Percentiles rank a stretch among this genome's conserved stretches.
Conservation (phyloP, 53 echinoderm and acorn worm genomes). For the Stichopus horrens region DNA sequence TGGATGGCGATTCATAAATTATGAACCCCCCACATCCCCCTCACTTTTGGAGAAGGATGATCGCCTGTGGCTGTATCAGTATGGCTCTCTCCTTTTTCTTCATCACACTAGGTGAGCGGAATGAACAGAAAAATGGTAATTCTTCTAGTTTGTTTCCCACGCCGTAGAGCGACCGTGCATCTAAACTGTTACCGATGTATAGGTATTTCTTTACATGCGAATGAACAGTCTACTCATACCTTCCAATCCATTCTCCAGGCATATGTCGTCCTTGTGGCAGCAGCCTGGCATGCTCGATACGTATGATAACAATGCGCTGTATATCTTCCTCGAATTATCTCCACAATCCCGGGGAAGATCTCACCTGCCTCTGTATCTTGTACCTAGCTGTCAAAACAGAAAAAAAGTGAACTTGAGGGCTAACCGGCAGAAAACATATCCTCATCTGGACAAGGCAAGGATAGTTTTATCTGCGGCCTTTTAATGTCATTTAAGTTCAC, state of each 20-base stretch:
- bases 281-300: background rate
- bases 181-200: too few species aligned
- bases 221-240: too few species aligned
- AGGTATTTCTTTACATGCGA: too few species aligned
- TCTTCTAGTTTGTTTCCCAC: background rate
- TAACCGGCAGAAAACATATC: background rate
- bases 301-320: background rate
- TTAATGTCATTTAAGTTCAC: background rate
- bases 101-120: too few species aligned
- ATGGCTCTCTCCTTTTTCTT: too few species aligned
- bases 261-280: background rate
- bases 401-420: conserved; percentile 30
- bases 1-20: too few species aligned
- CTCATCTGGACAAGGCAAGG: background rate
- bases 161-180: background rate
- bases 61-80: too few species aligned
- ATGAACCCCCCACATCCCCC: too few species aligned
- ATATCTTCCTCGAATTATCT: background rate
- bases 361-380: conserved; percentile 30
- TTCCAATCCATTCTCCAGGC: too few species aligned
- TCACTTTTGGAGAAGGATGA: too few species aligned
- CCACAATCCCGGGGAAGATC: background rate
- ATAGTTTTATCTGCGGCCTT: background rate
- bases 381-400: conserved; percentile 40
- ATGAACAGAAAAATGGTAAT: background rate